phyloP scores from a whole-genome alignment of 2,888 invertebrate species.

The Stratiomys singularior region DNA sequence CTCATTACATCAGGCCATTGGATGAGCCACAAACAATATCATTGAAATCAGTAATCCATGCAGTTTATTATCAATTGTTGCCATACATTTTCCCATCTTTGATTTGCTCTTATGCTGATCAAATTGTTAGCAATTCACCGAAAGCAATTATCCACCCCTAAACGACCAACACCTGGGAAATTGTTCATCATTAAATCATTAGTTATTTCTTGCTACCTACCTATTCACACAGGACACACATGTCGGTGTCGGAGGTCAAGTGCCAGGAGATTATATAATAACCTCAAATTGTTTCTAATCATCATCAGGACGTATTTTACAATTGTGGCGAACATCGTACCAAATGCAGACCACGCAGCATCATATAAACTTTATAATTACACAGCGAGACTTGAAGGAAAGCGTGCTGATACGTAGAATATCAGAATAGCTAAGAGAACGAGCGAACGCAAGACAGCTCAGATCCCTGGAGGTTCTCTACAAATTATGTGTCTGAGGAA shows the following conservation, averaged over 20 bases:
- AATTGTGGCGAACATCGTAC: not conserved
- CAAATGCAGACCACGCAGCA: slow-evolving; percentile 7
- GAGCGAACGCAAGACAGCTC: not conserved
- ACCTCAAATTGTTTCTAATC: slow-evolving; percentile 35
- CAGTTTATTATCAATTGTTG: not conserved
- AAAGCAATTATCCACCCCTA: not conserved
- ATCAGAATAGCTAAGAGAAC: not conserved
- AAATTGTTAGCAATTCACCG: not conserved
- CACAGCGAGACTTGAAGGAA: slow-evolving; percentile 6
- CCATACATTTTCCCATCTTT: not conserved
- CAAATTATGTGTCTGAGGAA: slow-evolving; percentile 30
- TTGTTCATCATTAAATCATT: slow-evolving; percentile 11
- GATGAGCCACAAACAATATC: not conserved
- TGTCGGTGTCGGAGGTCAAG: not conserved
- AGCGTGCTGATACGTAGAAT: not conserved
- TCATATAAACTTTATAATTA: slow-evolving; percentile 21
- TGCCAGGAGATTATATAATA: slow-evolving; percentile 20
- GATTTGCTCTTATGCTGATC: not conserved
- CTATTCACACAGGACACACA: too few relatives aligned
- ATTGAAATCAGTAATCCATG: not conserved
- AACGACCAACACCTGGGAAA: slow-evolving; percentile 1
- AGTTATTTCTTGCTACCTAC: not conserved
- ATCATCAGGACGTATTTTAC: slow-evolving; percentile 15
- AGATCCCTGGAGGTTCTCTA: not conserved
- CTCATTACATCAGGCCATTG: too few relatives aligned